Conservation (phyloP, 2,888 invertebrate species). For the Xestia rhomboidea region DNA sequence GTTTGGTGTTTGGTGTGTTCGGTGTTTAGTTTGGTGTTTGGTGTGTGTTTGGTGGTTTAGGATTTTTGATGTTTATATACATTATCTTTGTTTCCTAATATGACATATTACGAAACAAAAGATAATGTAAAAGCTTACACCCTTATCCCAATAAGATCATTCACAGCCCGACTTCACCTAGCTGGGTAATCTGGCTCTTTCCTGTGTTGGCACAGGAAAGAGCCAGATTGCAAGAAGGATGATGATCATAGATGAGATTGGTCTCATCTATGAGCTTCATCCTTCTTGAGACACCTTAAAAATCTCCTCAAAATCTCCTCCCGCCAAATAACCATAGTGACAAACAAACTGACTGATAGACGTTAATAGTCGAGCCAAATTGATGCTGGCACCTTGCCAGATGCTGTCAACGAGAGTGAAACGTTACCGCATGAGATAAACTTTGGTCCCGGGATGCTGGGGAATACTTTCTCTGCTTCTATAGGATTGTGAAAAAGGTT, state of each 20-base stretch:
- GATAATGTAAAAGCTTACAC: not conserved
- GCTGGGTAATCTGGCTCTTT: too few relatives aligned
- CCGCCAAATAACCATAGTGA: slow-evolving; percentile 19
- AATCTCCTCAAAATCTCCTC: not conserved
- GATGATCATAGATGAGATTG: too few relatives aligned
- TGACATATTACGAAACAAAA: not conserved
- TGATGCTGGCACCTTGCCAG: slow-evolving; percentile 48
- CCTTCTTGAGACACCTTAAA: not conserved
- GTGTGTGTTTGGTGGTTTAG: too few relatives aligned
- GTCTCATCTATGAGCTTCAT: too few relatives aligned
- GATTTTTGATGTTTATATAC: not conserved
- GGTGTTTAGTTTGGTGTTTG: too few relatives aligned
- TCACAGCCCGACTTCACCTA: not conserved
- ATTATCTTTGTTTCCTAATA: not conserved
- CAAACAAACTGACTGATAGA: slow-evolving; percentile 33
- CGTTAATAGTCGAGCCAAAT: slow-evolving; percentile 39
- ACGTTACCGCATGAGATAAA: slow-evolving; percentile 35
- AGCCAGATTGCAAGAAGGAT: too few relatives aligned
- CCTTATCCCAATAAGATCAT: not conserved
- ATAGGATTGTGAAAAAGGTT: not conserved
- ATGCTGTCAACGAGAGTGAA: slow-evolving; percentile 54
- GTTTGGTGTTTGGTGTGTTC: not conserved
- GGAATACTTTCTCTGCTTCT: slow-evolving; percentile 25
- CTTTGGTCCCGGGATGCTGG: slow-evolving; percentile 16
- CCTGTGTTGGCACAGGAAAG: too few relatives aligned